A percentile compares a stretch with the other conserved stretches of the same genome.
phyloP scores from a whole-genome alignment of 2,888 invertebrate species.

The Pomacea canaliculata region DNA sequence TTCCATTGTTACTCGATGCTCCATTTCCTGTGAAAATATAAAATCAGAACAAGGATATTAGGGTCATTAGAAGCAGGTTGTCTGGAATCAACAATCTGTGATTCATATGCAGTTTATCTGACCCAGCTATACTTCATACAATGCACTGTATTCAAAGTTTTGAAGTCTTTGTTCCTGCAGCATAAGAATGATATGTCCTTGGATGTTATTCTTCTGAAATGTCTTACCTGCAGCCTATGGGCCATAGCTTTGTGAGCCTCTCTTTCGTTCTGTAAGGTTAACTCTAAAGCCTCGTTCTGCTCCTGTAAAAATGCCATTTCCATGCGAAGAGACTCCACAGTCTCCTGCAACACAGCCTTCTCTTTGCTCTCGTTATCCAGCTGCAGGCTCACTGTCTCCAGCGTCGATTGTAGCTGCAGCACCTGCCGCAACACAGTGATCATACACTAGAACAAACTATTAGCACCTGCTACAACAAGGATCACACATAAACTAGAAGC shows the following conservation, averaged over 20 bases:
- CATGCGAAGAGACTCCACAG: conserved; percentile 31
- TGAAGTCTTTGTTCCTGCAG: background rate
- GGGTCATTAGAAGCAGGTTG: too few species aligned
- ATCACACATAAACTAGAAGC: too few species aligned
- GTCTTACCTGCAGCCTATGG: conserved; percentile 10
- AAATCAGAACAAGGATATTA: too few species aligned
- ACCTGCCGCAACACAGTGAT: conserved; percentile 1
- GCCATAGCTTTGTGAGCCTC: conserved; percentile 23
- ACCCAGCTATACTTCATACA: too few species aligned
- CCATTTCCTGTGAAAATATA: conserved; percentile 2
- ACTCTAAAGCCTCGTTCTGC: conserved; percentile 21
- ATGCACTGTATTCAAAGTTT: background rate
- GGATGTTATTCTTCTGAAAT: background rate
- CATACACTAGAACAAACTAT: too few species aligned
- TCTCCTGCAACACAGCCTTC: conserved; percentile 27
- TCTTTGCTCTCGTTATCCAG: conserved; percentile 23
- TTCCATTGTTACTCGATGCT: conserved; percentile 1
- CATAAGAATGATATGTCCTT: background rate
- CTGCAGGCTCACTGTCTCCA: conserved; percentile 18
- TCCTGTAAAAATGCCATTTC: conserved; percentile 32
- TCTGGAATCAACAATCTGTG: too few species aligned
- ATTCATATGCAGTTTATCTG: too few species aligned
- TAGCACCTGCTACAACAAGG: too few species aligned
- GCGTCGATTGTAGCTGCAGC: conserved; percentile 5
- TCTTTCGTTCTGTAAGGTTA: conserved; percentile 26